These are phyloP conservation scores for Thinocorus orbignyianus DNA, from an alignment of 2,113 vertebrate species.

Conservation along the genomic window DNA sequence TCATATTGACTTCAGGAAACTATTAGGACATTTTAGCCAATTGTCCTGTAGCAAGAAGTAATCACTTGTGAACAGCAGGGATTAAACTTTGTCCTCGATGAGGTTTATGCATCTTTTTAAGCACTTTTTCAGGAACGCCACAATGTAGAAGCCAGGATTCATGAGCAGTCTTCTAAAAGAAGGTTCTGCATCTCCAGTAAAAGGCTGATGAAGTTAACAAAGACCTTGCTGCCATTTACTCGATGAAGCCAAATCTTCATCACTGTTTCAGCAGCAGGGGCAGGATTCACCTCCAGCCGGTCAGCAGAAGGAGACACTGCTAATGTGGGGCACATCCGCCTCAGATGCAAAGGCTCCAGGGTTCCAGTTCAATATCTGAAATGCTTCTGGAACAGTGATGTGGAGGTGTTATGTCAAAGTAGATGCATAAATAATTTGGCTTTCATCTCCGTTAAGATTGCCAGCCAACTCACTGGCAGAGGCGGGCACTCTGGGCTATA, in stretches of 20 bases:
- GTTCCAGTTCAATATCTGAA: not conserved
- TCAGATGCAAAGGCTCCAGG: not conserved
- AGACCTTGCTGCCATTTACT: not conserved
- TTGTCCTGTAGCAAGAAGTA: not conserved
- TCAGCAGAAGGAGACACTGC: not conserved
- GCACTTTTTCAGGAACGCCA: not conserved
- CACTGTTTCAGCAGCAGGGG: not conserved
- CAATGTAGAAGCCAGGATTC: not conserved
- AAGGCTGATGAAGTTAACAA: not conserved
- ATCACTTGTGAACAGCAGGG: not conserved
- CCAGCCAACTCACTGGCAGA: not conserved
- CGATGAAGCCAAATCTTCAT: not conserved
- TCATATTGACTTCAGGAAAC: constrained; percentile 39
- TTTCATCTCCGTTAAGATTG: not conserved
- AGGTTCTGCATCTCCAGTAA: not conserved
- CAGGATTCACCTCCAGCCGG: not conserved
- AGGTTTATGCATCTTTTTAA: not conserved
- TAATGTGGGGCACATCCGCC: not conserved
- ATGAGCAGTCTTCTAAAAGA: not conserved
- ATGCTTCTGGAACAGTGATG: not conserved
- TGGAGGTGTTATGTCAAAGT: not conserved
- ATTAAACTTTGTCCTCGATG: not conserved
- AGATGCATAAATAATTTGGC: not conserved
- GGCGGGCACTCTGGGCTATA: not conserved
- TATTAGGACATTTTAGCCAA: not conserved